phyloP scores from a whole-genome alignment of 1,140 invertebrate species.

The Aphidius ervi region DNA sequence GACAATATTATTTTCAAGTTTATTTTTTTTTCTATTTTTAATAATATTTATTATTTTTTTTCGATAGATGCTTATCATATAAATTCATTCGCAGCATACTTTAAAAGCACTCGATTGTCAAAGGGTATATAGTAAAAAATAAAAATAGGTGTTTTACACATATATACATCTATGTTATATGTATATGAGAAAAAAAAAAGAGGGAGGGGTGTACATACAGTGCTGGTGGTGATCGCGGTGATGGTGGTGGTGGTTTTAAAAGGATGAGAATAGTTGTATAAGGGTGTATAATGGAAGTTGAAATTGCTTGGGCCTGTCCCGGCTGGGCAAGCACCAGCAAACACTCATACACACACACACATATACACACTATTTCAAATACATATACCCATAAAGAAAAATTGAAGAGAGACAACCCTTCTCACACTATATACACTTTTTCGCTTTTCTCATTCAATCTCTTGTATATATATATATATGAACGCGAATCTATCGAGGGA shows the following conservation, averaged over 20 bases:
- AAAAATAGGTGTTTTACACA: too few species aligned
- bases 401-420: too few species aligned
- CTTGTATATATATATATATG: constrained; percentile 11
- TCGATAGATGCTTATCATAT: neutral
- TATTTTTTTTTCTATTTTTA: too few species aligned
- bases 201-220: too few species aligned
- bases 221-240: too few species aligned
- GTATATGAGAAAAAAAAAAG: too few species aligned
- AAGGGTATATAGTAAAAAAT: constrained; percentile 9
- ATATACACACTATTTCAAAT: neutral
- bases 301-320: constrained; percentile 53
- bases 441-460: neutral
- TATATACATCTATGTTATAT: too few species aligned
- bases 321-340: constrained; percentile 39
- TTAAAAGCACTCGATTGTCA: constrained; percentile 40
- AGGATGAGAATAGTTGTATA: constrained; percentile 19
- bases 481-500: constrained; percentile 43
- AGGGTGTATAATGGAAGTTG: constrained; percentile 53
- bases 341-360: neutral
- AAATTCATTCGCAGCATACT: constrained; percentile 27
- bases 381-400: constrained; percentile 2
- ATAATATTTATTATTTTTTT: too few species aligned
- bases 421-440: neutral
- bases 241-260: neutral
- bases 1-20: too few species aligned